phyloP scores from a whole-genome alignment of 2,113 vertebrate genomes.

The Cygnus buccinator region DNA sequence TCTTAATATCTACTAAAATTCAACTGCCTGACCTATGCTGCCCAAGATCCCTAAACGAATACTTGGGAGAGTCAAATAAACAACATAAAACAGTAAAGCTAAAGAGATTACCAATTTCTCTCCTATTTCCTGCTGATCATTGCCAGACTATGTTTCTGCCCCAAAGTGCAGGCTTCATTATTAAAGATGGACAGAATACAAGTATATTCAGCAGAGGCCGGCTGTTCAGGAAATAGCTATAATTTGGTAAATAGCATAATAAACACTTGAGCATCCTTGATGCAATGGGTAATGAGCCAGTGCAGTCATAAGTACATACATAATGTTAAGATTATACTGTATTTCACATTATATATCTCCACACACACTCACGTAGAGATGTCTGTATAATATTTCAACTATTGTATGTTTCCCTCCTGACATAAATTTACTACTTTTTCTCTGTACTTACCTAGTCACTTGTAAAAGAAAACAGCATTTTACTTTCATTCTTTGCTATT shows the following conservation, averaged over 20 bases:
- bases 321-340: constrained; percentile 69
- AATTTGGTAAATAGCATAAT: constrained; percentile 78
- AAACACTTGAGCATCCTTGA: constrained; percentile 78
- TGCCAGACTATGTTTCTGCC: constrained; percentile 68
- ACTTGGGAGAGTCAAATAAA: constrained; percentile 44
- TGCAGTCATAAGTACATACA: constrained; percentile 51
- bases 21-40: not conserved
- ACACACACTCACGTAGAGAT: not conserved
- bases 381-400: constrained; percentile 26
- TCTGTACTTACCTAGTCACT: constrained; percentile 1
- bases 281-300: constrained; percentile 77
- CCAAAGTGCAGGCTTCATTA: constrained; percentile 69
- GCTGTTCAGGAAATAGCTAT: constrained; percentile 79
- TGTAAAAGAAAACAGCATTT: constrained; percentile 19
- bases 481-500: not conserved
- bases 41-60: constrained; percentile 37
- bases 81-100: constrained; percentile 58
- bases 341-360: constrained; percentile 44
- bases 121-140: constrained; percentile 72
- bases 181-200: constrained; percentile 72
- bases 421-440: constrained; percentile 21
- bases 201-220: constrained; percentile 57
- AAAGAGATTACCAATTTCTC: constrained; percentile 70
- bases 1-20: constrained; percentile 17
- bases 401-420: constrained; percentile 16